These are phyloP conservation scores for Didymodactylos carnosus DNA, from an alignment of 2,888 invertebrate genomes.

Conservation along the genomic window DNA sequence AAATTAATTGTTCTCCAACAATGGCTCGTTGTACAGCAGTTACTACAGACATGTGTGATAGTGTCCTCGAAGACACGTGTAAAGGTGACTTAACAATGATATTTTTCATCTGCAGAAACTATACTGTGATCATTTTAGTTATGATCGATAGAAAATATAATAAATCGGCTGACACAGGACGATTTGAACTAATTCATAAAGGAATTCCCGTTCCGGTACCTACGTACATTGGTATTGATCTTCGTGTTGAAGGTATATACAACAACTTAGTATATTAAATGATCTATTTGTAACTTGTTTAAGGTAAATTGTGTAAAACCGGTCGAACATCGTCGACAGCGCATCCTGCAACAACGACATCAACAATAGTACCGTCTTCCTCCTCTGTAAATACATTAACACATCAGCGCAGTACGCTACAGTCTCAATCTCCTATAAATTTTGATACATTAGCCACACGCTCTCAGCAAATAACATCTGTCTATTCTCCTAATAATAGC, in stretches of 20 bases:
- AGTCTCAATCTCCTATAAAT: background rate
- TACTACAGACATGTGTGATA: conserved; percentile 59
- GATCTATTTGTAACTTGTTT: background rate
- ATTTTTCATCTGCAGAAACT: background rate
- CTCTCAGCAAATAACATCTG: too few relatives aligned
- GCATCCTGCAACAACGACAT: background rate
- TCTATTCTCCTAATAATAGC: too few relatives aligned
- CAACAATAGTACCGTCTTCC: background rate
- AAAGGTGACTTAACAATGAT: conserved; percentile 46
- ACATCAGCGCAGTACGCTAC: background rate
- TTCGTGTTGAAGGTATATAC: conserved; percentile 26
- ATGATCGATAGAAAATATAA: conserved; percentile 31
- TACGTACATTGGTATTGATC: conserved; percentile 32
- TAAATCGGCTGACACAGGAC: conserved; percentile 29
- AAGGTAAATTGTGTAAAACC: background rate
- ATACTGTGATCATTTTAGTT: conserved; percentile 21
- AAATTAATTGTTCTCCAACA: conserved; percentile 70
- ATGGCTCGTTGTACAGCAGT: conserved; percentile 63
- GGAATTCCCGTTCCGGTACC: conserved; percentile 30
- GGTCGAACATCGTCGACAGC: background rate
- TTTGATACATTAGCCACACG: too few relatives aligned
- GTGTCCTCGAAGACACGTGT: conserved; percentile 59
- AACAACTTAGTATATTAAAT: background rate
- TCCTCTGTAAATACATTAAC: background rate
- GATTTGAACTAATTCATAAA: conserved; percentile 32